A percentile compares a stretch with the other conserved stretches of the same genome.
Conservation (phyloP, 2,797 vertebrate genomes). For the Pseudomugil tenellus region DNA sequence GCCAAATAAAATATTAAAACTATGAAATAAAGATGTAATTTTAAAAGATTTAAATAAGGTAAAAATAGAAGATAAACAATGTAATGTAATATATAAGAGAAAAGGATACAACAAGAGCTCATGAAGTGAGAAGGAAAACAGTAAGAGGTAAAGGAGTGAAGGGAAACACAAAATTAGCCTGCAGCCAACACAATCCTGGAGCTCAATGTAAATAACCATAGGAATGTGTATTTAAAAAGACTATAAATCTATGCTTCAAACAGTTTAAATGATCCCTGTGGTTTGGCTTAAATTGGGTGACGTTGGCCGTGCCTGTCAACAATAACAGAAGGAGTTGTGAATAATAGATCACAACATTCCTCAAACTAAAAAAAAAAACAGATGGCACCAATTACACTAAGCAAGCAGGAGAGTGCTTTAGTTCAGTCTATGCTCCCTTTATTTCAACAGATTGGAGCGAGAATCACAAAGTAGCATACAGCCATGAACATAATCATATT, state of each 20-base stretch:
- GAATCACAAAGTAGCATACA: constrained; percentile 11
- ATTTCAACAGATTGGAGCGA: constrained; percentile 38
- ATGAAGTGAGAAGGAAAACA: constrained; percentile 37
- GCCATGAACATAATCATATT: background rate
- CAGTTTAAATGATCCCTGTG: constrained; percentile 12
- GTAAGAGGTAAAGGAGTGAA: constrained; percentile 23
- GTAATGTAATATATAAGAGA: too few species aligned
- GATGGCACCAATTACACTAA: constrained; percentile 76
- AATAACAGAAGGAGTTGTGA: constrained; percentile 41
- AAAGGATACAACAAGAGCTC: background rate
- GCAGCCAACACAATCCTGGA: constrained; percentile 22
- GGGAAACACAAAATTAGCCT: constrained; percentile 27
- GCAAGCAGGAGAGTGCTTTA: constrained; percentile 38
- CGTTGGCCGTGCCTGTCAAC: constrained; percentile 51
- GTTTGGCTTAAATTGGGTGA: constrained; percentile 32
- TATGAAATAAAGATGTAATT: background rate
- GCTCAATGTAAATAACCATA: constrained; percentile 27
- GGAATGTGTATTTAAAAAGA: constrained; percentile 23
- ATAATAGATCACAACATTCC: constrained; percentile 69
- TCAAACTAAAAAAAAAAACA: constrained; percentile 61
- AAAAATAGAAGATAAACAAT: constrained; percentile 38
- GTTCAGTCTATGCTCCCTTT: constrained; percentile 13
- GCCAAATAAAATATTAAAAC: background rate
- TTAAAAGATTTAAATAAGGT: constrained; percentile 17
- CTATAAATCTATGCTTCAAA: constrained; percentile 24